Conservation (phyloP, 1,140 invertebrate species). For the Pseudoatta argentina region DNA sequence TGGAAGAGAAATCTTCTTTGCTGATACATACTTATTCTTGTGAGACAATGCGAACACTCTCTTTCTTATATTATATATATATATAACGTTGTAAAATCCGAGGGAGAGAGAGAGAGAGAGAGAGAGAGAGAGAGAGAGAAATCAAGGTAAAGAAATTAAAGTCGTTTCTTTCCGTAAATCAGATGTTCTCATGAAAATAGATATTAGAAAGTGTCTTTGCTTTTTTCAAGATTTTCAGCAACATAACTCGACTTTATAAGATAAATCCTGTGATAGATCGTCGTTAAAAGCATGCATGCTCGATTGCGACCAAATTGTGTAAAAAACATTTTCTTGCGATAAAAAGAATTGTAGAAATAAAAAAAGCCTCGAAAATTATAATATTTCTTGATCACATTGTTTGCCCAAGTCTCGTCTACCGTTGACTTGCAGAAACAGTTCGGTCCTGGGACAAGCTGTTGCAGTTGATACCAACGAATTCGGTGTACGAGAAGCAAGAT, state of each 20-base stretch:
- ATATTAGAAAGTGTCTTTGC: slow-evolving; percentile 58
- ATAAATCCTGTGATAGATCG: background rate
- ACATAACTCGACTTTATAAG: background rate
- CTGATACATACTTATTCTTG: too few relatives aligned
- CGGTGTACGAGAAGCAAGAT: slow-evolving; percentile 77
- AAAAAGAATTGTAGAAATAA: background rate
- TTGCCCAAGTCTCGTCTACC: background rate
- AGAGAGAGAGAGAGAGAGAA: background rate
- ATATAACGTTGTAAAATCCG: background rate
- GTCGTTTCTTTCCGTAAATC: background rate
- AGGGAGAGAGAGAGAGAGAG: background rate
- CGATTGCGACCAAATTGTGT: background rate
- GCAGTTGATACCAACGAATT: slow-evolving; percentile 79
- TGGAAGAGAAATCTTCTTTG: too few relatives aligned
- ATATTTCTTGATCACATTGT: background rate
- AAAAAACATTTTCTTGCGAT: background rate
- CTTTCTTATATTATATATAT: background rate
- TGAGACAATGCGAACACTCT: too few relatives aligned
- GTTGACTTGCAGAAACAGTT: slow-evolving; percentile 49
- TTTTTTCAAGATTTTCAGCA: slow-evolving; percentile 35
- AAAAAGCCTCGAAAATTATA: background rate
- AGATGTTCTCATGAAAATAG: slow-evolving; percentile 13
- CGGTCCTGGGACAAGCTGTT: slow-evolving; percentile 76
- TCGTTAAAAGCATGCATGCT: background rate
- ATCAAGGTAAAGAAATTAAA: background rate